Conservation (phyloP, 1,140 invertebrate genomes). For the Neotoxoptera formosana region DNA sequence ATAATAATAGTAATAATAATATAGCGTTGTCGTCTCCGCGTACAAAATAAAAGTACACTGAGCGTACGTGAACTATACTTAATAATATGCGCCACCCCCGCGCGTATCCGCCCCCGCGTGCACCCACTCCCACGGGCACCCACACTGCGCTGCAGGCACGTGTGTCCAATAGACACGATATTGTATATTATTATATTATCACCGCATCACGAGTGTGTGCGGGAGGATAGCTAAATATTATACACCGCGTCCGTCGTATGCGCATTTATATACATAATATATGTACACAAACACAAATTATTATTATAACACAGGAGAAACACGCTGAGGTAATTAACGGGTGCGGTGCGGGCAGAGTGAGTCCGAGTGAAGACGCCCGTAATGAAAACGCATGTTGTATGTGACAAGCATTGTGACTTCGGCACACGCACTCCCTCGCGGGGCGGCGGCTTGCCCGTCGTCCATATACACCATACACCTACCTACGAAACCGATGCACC, state of each 20-base stretch:
- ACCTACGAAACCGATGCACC: background rate
- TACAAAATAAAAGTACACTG: background rate
- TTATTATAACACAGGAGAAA: background rate
- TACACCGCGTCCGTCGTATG: background rate
- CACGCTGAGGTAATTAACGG: slow-evolving; percentile 44
- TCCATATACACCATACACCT: background rate
- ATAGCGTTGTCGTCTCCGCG: background rate
- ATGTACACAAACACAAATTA: too few species aligned
- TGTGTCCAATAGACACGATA: background rate
- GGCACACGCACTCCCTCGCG: background rate
- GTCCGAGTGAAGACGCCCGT: slow-evolving; percentile 47
- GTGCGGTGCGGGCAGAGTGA: background rate
- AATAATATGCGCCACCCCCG: too few species aligned
- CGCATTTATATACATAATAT: background rate
- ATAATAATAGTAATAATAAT: too few species aligned
- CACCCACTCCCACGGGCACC: too few species aligned
- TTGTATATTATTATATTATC: background rate
- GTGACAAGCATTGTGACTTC: slow-evolving; percentile 54
- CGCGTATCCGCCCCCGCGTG: background rate
- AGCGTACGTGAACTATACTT: background rate
- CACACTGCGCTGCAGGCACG: background rate
- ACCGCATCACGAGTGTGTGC: background rate
- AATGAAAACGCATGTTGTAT: slow-evolving; percentile 42
- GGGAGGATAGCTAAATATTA: background rate
- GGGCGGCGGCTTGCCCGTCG: too few species aligned